Evolutionary conservation across 2,888 invertebrate genomes (phyloP), one percentile per base, ranked within the genome.

Genomic region (Hydrotaea cyrtoneurina): DNA sequence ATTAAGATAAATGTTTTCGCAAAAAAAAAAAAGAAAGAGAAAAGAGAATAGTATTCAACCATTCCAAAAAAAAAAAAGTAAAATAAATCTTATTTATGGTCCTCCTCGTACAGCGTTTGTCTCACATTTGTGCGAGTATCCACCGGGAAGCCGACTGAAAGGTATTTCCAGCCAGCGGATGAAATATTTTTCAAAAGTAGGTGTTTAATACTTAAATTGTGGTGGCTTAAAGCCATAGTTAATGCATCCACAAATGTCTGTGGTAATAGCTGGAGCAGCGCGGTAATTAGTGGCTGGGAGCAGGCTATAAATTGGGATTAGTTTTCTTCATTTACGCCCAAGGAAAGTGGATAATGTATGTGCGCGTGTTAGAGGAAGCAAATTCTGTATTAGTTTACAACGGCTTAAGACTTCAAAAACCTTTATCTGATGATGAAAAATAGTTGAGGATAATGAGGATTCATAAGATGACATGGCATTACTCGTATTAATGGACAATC

Each of bases 81-180:
- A 84, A 80, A 84, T 84, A 84, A 84, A 84, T 84, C 80, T 84
- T 84, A 84, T 84, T 84, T 84, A 84, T 84, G 80, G 80, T 75
- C 13, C 11, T 26, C 13, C 0, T 31, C 19, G 53, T 36, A 19
- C 23, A 31, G 62, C 31, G 62, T 59, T 66, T 66, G 10, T 39
- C 64, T 71, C 19, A 1, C 26, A 36, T 36, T 21, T 59, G 17
- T 46, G 11, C 43, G 26, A 73, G 66, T 59, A 31, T 26, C 17
- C 26, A n/a, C n/a, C n/a, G n/a, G n/a, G 13, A 71, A 13, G 19
- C 13, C 2, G 69, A 46, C 26, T 19, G 46, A 23, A 74, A 15
- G 43, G 39, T 82, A 71, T 71, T 26, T 4, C 53, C 23, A 17
- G 10, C 13, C 21, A 36, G 36, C 39, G 50, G 2, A 10, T 36